A percentile compares a stretch with the other conserved stretches of the same genome.
These are phyloP conservation scores for Esperia sulphurella DNA, from an alignment of 2,888 invertebrate species.

Conservation along the genomic window DNA sequence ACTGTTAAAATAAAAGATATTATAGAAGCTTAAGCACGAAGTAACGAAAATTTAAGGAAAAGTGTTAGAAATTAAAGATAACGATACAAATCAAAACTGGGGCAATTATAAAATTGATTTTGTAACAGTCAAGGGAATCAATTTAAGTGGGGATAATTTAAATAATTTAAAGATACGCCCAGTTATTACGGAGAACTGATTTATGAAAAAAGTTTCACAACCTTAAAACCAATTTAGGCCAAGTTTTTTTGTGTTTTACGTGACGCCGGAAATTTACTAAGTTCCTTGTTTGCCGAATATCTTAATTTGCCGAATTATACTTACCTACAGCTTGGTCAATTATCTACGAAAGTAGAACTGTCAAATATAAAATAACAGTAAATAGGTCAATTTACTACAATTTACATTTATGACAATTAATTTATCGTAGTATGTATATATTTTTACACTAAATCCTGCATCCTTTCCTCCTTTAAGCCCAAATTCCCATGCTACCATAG, in stretches of 20 bases:
- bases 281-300: conserved; percentile 12
- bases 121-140: conserved; percentile 9
- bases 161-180: conserved; percentile 42
- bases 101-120: neutral
- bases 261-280: conserved; percentile 40
- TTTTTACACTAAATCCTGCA: no score
- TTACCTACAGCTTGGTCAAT: neutral
- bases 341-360: neutral
- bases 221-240: conserved; percentile 53
- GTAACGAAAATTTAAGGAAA: no score
- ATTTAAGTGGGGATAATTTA: conserved; percentile 39
- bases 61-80: neutral
- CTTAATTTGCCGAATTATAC: neutral
- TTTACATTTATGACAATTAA: no score
- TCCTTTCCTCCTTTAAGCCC: no score
- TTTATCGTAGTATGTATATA: no score
- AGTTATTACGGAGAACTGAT: conserved; percentile 45
- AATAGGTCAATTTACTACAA: no score
- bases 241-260: conserved; percentile 51
- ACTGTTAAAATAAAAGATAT: no score
- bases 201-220: conserved; percentile 60
- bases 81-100: neutral
- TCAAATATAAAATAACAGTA: conserved; percentile 19
- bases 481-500: no score
- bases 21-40: no score